A percentile compares a stretch with the other conserved stretches of the same genome.
phyloP scores from a whole-genome alignment of 2,113 vertebrate genomes.

The Sturnira hondurensis region DNA sequence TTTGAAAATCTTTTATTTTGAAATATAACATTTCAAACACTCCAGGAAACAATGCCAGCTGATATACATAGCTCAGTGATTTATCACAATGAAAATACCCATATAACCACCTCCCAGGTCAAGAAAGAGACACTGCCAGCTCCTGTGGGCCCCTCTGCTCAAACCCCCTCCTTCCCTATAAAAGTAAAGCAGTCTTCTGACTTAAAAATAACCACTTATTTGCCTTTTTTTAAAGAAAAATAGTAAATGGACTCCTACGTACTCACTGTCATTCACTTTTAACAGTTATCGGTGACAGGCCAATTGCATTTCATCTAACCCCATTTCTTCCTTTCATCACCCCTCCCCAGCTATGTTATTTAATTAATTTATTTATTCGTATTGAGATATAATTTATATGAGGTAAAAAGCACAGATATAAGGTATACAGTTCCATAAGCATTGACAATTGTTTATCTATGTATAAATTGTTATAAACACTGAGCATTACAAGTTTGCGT shows the following conservation, averaged over 20 bases:
- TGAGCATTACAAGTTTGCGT: neutral
- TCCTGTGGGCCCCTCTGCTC: rapidly evolving
- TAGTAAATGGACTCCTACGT: neutral
- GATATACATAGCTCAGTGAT: neutral
- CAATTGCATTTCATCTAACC: neutral
- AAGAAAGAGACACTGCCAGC: neutral
- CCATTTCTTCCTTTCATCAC: neutral
- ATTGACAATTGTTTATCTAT: neutral
- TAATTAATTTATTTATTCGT: neutral
- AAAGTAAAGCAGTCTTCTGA: neutral
- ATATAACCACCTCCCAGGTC: neutral
- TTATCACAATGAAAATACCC: neutral
- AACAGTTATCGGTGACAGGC: neutral
- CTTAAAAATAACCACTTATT: neutral
- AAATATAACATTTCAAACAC: neutral
- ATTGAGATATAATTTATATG: neutral
- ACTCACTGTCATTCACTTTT: neutral
- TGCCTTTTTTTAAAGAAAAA: neutral
- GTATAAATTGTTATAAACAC: neutral
- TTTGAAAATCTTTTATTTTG: neutral
- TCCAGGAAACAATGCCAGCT: neutral
- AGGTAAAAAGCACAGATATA: neutral
- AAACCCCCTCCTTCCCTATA: neutral
- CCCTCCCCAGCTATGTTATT: neutral
- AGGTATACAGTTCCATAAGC: neutral